Evolutionary conservation across 2,797 vertebrate genomes (phyloP), one percentile per base, ranked within the genome.

Genomic region (Danio choprae): DNA sequence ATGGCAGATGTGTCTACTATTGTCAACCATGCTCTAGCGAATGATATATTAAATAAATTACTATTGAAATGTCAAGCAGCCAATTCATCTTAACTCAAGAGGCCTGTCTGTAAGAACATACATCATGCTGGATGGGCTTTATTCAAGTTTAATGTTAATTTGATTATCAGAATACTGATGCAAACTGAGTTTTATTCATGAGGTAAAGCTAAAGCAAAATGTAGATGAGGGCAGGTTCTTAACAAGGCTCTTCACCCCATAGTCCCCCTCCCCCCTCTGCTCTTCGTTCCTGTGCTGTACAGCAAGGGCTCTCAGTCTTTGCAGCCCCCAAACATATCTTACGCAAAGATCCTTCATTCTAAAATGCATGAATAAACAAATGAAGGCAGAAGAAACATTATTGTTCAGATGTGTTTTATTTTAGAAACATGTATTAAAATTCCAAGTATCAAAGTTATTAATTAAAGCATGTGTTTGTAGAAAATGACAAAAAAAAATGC

Each of bases 41-140:
- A 43, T 63, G 53, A n/a, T 48, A 44, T 0, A 7, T 75, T 40
- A 68, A 63, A 56, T 7, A 69, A 79, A 58, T 60, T 43, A 68
- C 53, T n/a, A 73, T 58, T 62, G 38, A 69, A 83, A 79, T 82
- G 63, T 65, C 81, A 74, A 40, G 55, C 20, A 60, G 41, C 10
- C 2, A 12, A 41, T 69, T 79, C 10, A 16, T 46, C 11, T 13
- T 38, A 44, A 82, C 62, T 55, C 69, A 68, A 38, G 44, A 55
- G 63, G 59, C 44, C 22, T 60, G 55, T 51, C 55, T 69, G 4
- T 60, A 69, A 69, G 56, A 75, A 76, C 63, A 76, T 51, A 60
- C 36, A 2, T 38, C 46, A 43, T 51, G 12, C 22, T 46, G 16
- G 64, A 55, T 73, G 81, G 50, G 74, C 58, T 77, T 65, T 72